phyloP scores from a whole-genome alignment of 2,113 vertebrate genomes.

The Pseudorhombus dupliciocellatus region DNA sequence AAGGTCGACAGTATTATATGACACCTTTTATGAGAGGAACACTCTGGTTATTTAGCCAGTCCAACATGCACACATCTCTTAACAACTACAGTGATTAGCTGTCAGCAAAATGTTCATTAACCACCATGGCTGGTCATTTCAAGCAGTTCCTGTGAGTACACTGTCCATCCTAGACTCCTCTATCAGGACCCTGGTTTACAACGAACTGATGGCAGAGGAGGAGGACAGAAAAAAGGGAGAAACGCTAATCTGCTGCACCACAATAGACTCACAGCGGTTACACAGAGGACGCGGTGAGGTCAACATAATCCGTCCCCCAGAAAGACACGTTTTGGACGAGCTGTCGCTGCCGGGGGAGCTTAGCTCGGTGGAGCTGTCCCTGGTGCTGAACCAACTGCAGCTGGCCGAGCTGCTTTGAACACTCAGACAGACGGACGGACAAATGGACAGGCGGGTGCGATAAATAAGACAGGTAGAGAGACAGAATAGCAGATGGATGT shows the following conservation, averaged over 20 bases:
- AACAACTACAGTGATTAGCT: too few relatives aligned
- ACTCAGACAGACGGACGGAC: neutral
- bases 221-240: slow-evolving; percentile 8
- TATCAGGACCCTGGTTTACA: too few relatives aligned
- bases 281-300: slow-evolving; percentile 47
- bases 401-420: slow-evolving; percentile 6
- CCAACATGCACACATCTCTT: too few relatives aligned
- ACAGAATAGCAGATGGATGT: slow-evolving; percentile 25
- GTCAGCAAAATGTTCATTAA: too few relatives aligned
- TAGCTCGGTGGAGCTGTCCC: slow-evolving; percentile 64
- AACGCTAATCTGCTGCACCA: slow-evolving; percentile 36
- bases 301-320: slow-evolving; percentile 43
- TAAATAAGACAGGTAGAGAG: neutral
- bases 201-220: neutral
- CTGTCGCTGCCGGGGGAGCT: slow-evolving; percentile 37
- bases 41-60: too few relatives aligned
- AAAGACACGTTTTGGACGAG: slow-evolving; percentile 6
- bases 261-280: slow-evolving; percentile 32
- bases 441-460: neutral
- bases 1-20: too few relatives aligned
- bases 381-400: slow-evolving; percentile 68
- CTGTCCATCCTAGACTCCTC: too few relatives aligned
- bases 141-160: too few relatives aligned
- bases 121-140: too few relatives aligned
- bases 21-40: too few relatives aligned